Percentiles rank a stretch among this genome's conserved stretches.
phyloP scores from a whole-genome alignment of 2,113 vertebrate species.

The Baryphthengus martii region DNA sequence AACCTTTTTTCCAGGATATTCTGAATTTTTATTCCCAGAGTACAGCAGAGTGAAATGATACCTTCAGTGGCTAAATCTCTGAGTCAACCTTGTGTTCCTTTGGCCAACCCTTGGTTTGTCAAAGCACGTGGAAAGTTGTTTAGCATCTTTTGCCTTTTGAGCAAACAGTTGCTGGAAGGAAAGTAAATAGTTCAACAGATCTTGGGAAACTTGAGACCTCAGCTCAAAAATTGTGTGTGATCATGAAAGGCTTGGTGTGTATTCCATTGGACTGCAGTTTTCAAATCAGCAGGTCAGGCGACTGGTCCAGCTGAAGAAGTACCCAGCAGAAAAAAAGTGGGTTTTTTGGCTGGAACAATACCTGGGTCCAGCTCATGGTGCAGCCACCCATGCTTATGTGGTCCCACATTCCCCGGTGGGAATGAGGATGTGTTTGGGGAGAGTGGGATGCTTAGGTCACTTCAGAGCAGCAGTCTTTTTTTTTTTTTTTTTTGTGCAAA shows the following conservation, averaged over 20 bases:
- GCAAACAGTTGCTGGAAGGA: background rate
- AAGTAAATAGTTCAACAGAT: background rate
- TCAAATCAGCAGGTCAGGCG: background rate
- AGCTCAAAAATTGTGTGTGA: background rate
- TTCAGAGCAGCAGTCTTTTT: too few species aligned
- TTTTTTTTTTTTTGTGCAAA: background rate
- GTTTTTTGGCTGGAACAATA: background rate
- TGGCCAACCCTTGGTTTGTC: background rate
- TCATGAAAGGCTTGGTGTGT: background rate
- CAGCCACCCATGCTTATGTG: background rate
- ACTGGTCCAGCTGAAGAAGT: background rate
- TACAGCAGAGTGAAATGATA: background rate
- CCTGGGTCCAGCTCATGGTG: background rate
- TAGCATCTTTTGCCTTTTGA: background rate
- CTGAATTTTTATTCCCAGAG: background rate
- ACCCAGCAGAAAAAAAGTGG: background rate
- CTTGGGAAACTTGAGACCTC: background rate
- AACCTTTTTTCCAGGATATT: background rate
- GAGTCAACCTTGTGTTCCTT: background rate
- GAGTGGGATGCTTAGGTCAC: background rate
- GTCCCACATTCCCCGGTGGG: background rate
- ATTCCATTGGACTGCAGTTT: background rate
- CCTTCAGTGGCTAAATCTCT: background rate
- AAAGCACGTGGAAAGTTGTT: background rate
- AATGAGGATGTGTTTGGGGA: background rate